A percentile compares a stretch with the other conserved stretches of the same genome.
Evolutionary conservation across 2,888 invertebrate genomes (phyloP).

Genomic region (Chloroclystis v-ata): DNA sequence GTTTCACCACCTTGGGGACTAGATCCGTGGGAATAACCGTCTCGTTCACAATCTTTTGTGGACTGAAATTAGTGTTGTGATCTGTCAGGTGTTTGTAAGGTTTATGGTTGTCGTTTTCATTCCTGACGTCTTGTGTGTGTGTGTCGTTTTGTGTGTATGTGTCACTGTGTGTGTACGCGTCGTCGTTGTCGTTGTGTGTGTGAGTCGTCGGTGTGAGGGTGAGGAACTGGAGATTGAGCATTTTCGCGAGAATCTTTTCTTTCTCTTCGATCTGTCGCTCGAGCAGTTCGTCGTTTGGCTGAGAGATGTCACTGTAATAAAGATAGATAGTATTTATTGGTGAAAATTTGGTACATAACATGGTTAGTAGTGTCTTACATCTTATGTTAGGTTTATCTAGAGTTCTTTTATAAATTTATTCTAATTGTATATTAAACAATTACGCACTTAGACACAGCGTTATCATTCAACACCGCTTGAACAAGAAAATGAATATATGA

Average conservation of each 20-base stretch:
- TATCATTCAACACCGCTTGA: too few relatives aligned
- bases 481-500: too few relatives aligned
- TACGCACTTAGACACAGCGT: too few relatives aligned
- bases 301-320: constrained; percentile 62
- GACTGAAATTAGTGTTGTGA: not conserved
- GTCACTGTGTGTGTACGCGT: constrained; percentile 7
- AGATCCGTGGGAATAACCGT: constrained; percentile 42
- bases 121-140: not conserved
- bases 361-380: too few relatives aligned
- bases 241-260: constrained; percentile 83
- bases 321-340: too few relatives aligned
- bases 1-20: constrained; percentile 68
- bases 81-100: not conserved
- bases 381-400: too few relatives aligned
- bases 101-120: not conserved
- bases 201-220: constrained; percentile 40
- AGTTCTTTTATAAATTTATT: too few relatives aligned
- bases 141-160: constrained; percentile 8
- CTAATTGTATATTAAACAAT: too few relatives aligned
- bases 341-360: too few relatives aligned
- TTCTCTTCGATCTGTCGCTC: constrained; percentile 85
- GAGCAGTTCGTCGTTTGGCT: constrained; percentile 80
- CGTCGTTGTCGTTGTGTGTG: not conserved
- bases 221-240: constrained; percentile 80
- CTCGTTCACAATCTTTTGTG: not conserved